These are phyloP conservation scores for Cataglyphis altisquamis DNA, from an alignment of 2,888 invertebrate genomes.

Conservation along the genomic window DNA sequence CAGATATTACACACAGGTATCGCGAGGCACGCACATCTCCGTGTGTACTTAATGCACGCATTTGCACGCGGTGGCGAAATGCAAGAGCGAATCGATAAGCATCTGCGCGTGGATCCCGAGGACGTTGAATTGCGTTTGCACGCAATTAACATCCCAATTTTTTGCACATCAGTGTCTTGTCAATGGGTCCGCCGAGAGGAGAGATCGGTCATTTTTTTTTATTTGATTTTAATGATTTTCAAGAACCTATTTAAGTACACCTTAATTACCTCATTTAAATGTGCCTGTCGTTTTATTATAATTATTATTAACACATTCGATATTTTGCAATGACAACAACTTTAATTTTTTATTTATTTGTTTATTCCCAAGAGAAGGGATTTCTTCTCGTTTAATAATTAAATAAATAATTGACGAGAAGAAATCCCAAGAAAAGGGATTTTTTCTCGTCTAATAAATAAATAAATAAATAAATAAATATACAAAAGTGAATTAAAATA, in stretches of 20 bases:
- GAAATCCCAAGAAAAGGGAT: no score
- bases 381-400: no score
- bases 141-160: conserved; percentile 21
- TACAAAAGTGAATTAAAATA: no score
- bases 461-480: no score
- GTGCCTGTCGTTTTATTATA: neutral
- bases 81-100: conserved; percentile 13
- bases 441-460: no score
- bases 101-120: conserved; percentile 27
- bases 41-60: neutral
- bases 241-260: no score
- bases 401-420: no score
- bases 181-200: neutral
- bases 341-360: neutral
- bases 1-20: conserved; percentile 6
- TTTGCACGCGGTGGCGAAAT: conserved; percentile 22
- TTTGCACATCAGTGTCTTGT: conserved; percentile 16
- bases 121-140: neutral
- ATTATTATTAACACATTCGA: neutral
- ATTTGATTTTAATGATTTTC: neutral
- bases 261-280: neutral
- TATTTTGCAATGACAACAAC: neutral
- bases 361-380: no score
- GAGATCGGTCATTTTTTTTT: neutral
- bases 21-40: neutral